Percentiles rank a stretch among this genome's conserved stretches.
Conservation (phyloP, 37 sponge, comb jelly and placozoan species). For the Halisarca cf. caerulea region DNA sequence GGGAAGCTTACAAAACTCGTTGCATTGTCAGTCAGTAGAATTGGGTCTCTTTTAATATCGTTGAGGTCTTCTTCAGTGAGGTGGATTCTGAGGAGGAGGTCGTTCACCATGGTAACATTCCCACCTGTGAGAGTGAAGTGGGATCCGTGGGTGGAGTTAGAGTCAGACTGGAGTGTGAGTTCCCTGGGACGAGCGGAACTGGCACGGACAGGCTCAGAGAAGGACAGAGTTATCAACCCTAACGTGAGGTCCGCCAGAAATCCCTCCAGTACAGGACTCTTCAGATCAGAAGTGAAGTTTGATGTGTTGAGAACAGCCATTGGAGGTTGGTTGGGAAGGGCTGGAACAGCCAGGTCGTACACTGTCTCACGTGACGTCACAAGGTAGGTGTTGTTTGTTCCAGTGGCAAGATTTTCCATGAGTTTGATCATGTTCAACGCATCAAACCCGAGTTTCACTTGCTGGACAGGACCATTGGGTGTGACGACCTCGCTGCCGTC, state of each 20-base stretch:
- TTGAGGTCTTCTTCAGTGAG: constrained; percentile 68
- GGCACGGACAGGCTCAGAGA: constrained; percentile 79
- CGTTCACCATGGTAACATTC: constrained; percentile 61
- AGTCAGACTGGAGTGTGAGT: constrained; percentile 70
- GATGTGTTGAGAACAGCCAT: background rate
- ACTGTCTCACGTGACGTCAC: constrained; percentile 31
- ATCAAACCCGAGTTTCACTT: constrained; percentile 62
- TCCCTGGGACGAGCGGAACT: constrained; percentile 47
- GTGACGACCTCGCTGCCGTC: constrained; percentile 41
- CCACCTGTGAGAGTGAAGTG: constrained; percentile 66
- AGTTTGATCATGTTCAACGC: constrained; percentile 69
- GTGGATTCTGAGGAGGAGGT: constrained; percentile 42
- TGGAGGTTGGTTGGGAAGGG: constrained; percentile 7
- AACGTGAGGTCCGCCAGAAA: constrained; percentile 63
- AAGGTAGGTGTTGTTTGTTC: constrained; percentile 54
- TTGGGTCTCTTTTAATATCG: constrained; percentile 67
- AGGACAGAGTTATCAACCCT: constrained; percentile 53
- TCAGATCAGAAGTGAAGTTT: constrained; percentile 39
- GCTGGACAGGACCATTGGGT: constrained; percentile 35
- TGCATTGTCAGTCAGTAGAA: constrained; percentile 36
- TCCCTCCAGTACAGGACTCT: constrained; percentile 41
- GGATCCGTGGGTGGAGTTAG: background rate
- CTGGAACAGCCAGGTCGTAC: constrained; percentile 41
- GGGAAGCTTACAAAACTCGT: constrained; percentile 70
- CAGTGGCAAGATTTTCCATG: constrained; percentile 51